Evolutionary conservation across 2,113 vertebrate species (phyloP), one percentile per base, ranked within the genome.

Genomic region (Clarias magur): DNA sequence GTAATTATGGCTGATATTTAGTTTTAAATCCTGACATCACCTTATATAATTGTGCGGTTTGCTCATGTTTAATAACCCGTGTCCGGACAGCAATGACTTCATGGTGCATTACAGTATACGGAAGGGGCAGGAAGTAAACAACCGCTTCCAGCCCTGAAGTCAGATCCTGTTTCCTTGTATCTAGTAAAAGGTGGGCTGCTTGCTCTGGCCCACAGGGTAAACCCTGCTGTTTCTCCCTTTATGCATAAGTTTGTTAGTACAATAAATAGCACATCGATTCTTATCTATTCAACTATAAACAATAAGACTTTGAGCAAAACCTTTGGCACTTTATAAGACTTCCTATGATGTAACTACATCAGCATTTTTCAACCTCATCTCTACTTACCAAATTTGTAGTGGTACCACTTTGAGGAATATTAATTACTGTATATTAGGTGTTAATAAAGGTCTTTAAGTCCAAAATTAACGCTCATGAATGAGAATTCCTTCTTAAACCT

Each of bases 51-150:
- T 21, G 34, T 73, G 34, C 17, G 6, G 19, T 73, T 72, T 72
- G 34, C 68, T 38, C 34, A 38, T 68, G 17, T 72, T 21, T 38
- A 73, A 73, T 73, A 9, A 42, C 21, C 19, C 30, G 17, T 56
- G 48, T 70, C 9, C 11, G 13, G 82, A 19, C 23, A 80, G 17
- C 70, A 53, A 1, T 84, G 81, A 78, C 34, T 16, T 75, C 59
- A 85, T 62, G 56, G 65, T 85, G 60, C 38, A 25, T 62, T 38
- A 57, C n/a, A 85, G 23, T 30, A 27, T 60, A n/a, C 60, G 84
- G 86, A 85, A 85, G 80, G 83, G 19, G 2, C 53, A n/a, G 65
- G 30, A 56, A 85, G 38, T 34, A 82, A 86, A 72, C 63, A 54
- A 21, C 7, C 48, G 48, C 48, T 48, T 68, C 0, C 3, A 62